These are phyloP conservation scores for Oscheius sp. DNA, from an alignment of 1,140 invertebrate genomes.

Conservation along the genomic window DNA sequence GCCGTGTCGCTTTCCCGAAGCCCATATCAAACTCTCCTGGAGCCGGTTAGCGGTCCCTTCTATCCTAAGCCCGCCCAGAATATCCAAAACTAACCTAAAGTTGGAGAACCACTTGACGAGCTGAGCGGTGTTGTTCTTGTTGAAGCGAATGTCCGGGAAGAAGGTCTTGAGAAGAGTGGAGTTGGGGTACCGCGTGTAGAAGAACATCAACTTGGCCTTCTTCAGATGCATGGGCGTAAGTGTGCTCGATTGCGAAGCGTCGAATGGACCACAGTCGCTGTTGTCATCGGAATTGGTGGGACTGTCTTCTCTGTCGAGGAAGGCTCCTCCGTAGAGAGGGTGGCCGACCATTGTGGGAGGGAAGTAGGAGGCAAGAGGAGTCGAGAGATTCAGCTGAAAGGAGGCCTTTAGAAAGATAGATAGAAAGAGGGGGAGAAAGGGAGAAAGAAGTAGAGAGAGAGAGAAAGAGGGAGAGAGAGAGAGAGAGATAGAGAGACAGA, in stretches of 20 bases:
- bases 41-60: too few relatives aligned
- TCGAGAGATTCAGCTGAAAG: conserved; percentile 19
- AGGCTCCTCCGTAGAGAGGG: conserved; percentile 43
- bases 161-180: conserved; percentile 98
- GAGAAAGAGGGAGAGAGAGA: too few relatives aligned
- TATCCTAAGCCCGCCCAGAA: too few relatives aligned
- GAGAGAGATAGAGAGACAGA: too few relatives aligned
- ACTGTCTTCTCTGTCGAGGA: conserved; percentile 38
- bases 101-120: conserved; percentile 89
- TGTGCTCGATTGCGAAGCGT: conserved; percentile 33
- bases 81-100: conserved; percentile 46
- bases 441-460: too few relatives aligned
- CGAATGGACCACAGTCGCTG: conserved; percentile 43
- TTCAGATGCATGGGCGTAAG: conserved; percentile 98
- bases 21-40: too few relatives aligned
- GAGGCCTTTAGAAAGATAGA: too few relatives aligned
- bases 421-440: too few relatives aligned
- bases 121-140: conserved; percentile 99
- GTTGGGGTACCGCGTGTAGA: conserved; percentile 97
- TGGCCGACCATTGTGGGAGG: conserved; percentile 55
- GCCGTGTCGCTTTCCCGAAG: too few relatives aligned
- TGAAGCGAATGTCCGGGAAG: conserved; percentile 99
- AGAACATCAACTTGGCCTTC: conserved; percentile 99
- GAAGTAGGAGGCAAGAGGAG: conserved; percentile 42
- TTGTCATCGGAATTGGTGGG: conserved; percentile 50